Conservation (phyloP, 2,888 invertebrate species). For the Helicoverpa assulta region DNA sequence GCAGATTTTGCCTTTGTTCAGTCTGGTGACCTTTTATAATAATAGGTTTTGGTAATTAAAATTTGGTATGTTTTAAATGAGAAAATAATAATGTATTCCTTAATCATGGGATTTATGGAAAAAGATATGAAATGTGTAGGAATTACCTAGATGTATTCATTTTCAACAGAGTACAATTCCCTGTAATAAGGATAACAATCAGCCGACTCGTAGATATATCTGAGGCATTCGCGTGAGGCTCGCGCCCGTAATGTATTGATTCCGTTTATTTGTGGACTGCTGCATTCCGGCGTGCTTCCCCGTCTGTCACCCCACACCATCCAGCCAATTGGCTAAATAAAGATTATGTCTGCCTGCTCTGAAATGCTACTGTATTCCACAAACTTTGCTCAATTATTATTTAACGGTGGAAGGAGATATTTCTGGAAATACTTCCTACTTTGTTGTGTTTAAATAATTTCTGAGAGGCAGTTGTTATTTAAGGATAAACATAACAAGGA, state of each 20-base stretch:
- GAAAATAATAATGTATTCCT: too few species aligned
- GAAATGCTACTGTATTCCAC: slow-evolving; percentile 22
- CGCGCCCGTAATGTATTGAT: slow-evolving; percentile 77
- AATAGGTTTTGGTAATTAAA: too few species aligned
- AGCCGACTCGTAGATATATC: slow-evolving; percentile 54
- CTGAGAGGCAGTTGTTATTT: slow-evolving; percentile 30
- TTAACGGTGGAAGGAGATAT: slow-evolving; percentile 27
- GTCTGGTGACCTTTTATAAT: slow-evolving; percentile 4
- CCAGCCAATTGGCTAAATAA: slow-evolving; percentile 64
- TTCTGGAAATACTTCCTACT: slow-evolving; percentile 24
- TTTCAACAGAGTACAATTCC: slow-evolving; percentile 9
- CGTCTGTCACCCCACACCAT: slow-evolving; percentile 63
- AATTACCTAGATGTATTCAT: not conserved
- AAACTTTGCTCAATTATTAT: slow-evolving; percentile 45
- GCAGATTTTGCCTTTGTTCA: slow-evolving; percentile 39
- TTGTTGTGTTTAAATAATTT: slow-evolving; percentile 30
- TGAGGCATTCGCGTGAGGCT: slow-evolving; percentile 61
- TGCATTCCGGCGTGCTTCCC: slow-evolving; percentile 65
- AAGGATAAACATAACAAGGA: slow-evolving; percentile 15
- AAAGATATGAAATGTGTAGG: not conserved
- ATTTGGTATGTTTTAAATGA: too few species aligned
- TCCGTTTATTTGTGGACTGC: slow-evolving; percentile 81
- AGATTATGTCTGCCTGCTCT: slow-evolving; percentile 52
- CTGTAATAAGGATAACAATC: slow-evolving; percentile 45
- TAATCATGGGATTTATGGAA: not conserved